Conservation (phyloP, 1,140 invertebrate species). For the Penaeus vannamei region DNA sequence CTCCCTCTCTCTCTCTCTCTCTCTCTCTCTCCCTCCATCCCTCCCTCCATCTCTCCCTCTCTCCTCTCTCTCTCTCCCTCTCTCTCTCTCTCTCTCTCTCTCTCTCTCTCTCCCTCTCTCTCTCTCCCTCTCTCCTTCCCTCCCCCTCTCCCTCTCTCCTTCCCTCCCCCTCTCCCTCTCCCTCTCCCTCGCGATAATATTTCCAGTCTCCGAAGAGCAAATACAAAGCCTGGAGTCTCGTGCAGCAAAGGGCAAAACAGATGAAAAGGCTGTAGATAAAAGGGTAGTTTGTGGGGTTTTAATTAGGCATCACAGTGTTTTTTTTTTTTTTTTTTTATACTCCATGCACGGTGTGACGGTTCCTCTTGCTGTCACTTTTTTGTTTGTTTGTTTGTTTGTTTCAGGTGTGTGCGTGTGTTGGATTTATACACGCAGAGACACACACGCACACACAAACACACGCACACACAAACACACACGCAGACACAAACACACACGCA, state of each 20-base stretch:
- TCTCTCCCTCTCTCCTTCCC: background rate
- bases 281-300: too few species aligned
- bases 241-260: too few species aligned
- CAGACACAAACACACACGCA: background rate
- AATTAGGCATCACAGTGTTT: too few species aligned
- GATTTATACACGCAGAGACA: background rate
- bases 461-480: background rate
- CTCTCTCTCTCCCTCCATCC: background rate
- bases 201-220: too few species aligned
- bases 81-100: background rate
- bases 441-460: background rate
- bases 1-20: background rate
- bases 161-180: too few species aligned
- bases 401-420: slow-evolving; percentile 4
- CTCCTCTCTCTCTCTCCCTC: background rate
- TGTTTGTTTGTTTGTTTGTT: too few species aligned
- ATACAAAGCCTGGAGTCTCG: too few species aligned
- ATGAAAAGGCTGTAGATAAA: too few species aligned
- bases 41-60: background rate
- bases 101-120: background rate
- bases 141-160: background rate
- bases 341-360: too few species aligned
- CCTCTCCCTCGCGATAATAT: too few species aligned
- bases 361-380: too few species aligned
- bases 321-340: too few species aligned